phyloP scores from a whole-genome alignment of 2,797 vertebrate species.

The Nannoperca obscura region DNA sequence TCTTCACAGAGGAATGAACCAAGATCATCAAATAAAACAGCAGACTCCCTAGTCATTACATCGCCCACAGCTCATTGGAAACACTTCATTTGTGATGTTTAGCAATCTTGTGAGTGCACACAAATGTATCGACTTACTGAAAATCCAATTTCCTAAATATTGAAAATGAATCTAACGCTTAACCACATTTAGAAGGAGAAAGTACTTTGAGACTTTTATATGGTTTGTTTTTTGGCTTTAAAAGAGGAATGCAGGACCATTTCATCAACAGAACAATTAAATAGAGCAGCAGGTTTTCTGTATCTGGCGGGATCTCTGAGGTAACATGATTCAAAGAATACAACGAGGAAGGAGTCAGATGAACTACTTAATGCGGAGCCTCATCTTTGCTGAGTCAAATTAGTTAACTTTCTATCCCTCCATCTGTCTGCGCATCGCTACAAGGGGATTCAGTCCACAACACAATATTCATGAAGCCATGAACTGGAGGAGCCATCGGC shows the following conservation, averaged over 20 bases:
- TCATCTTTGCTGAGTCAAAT: slow-evolving; percentile 72
- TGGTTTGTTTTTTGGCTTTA: slow-evolving; percentile 21
- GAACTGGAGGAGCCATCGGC: slow-evolving; percentile 72
- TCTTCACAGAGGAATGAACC: slow-evolving; percentile 37
- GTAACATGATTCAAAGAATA: slow-evolving; percentile 64
- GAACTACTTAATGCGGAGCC: slow-evolving; percentile 52
- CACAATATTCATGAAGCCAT: slow-evolving; percentile 78
- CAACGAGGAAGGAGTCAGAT: slow-evolving; percentile 52
- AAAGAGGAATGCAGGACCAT: slow-evolving; percentile 16
- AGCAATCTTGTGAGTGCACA: slow-evolving; percentile 34
- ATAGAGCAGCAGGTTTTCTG: slow-evolving; percentile 53
- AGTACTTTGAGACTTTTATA: slow-evolving; percentile 5
- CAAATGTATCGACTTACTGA: slow-evolving; percentile 33
- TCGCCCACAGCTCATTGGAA: slow-evolving; percentile 39
- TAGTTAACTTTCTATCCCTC: slow-evolving; percentile 50
- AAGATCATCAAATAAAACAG: slow-evolving; percentile 37
- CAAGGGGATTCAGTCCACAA: slow-evolving; percentile 66
- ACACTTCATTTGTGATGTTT: slow-evolving; percentile 51
- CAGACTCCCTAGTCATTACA: slow-evolving; percentile 15
- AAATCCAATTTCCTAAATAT: slow-evolving; percentile 51
- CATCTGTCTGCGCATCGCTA: slow-evolving; percentile 39
- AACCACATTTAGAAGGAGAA: slow-evolving; percentile 16
- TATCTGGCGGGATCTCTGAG: slow-evolving; percentile 49
- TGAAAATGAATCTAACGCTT: slow-evolving; percentile 42
- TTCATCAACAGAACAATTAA: slow-evolving; percentile 63